phyloP scores from a whole-genome alignment of 2,113 vertebrate genomes.

The Ramphastos sulfuratus region DNA sequence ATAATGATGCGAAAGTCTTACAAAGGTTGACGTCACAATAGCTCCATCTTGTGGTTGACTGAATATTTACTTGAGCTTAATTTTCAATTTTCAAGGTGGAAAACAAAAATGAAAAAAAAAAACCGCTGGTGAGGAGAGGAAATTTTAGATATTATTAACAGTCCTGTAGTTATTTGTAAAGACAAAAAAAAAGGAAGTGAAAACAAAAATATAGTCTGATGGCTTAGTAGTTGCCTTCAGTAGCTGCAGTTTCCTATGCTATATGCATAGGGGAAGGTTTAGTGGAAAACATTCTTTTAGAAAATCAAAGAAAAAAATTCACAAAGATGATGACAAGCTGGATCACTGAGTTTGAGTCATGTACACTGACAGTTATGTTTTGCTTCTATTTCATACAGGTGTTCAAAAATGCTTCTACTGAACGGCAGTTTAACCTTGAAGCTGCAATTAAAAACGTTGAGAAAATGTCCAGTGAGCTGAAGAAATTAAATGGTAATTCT shows the following conservation, averaged over 20 bases:
- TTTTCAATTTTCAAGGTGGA: not conserved
- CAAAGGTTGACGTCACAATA: not conserved
- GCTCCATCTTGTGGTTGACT: conserved; percentile 51
- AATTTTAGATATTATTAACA: not conserved
- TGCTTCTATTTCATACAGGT: conserved; percentile 52
- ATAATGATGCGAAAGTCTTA: not conserved
- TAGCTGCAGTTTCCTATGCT: not conserved
- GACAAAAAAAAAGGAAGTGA: not conserved
- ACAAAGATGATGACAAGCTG: not conserved
- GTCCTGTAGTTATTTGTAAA: not conserved
- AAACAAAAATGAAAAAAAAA: not conserved
- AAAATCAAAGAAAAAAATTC: not conserved
- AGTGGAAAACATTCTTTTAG: not conserved
- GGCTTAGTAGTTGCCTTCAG: not conserved
- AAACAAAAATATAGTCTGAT: not conserved
- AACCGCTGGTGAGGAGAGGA: not conserved
- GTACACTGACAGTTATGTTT: not conserved
- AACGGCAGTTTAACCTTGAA: conserved; percentile 59
- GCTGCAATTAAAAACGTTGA: conserved; percentile 62
- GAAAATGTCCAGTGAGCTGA: conserved; percentile 69
- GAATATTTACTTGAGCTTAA: not conserved
- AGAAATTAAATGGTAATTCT: conserved; percentile 74
- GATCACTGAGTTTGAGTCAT: not conserved
- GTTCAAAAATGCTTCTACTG: not conserved
- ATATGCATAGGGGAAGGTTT: not conserved